Conservation (phyloP, 2,113 vertebrate species). For the Turnix velox region DNA sequence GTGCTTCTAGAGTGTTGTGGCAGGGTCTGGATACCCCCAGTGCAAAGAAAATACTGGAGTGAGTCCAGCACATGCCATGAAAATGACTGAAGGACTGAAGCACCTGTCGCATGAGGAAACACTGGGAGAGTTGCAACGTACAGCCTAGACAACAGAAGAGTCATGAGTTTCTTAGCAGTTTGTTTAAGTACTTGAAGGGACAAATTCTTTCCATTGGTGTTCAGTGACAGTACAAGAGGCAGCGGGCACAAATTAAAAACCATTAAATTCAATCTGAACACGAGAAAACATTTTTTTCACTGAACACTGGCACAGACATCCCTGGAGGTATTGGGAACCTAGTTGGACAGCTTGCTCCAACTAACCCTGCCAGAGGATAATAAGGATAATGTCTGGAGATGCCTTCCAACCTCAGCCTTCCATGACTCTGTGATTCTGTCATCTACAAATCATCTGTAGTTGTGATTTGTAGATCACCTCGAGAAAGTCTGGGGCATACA, state of each 20-base stretch:
- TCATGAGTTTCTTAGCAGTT: neutral
- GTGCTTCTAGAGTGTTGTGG: neutral
- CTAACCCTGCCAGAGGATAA: neutral
- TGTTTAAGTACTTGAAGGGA: neutral
- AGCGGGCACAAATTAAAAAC: neutral
- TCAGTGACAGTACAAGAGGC: neutral
- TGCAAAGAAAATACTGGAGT: neutral
- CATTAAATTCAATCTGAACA: neutral
- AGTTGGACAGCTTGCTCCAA: neutral
- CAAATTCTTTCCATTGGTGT: neutral
- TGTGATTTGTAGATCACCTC: neutral
- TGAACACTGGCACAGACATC: neutral
- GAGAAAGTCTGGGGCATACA: neutral
- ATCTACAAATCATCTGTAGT: neutral
- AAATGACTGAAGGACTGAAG: neutral
- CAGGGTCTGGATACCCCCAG: neutral
- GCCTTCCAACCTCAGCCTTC: neutral
- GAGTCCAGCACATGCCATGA: neutral
- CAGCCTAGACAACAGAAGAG: neutral
- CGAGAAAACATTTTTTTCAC: neutral
- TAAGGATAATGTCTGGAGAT: neutral
- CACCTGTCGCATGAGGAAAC: neutral
- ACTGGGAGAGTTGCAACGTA: neutral
- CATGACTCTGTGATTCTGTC: neutral
- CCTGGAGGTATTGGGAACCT: neutral